phyloP scores from a whole-genome alignment of 2,888 invertebrate genomes.

The Drosophila affinis region DNA sequence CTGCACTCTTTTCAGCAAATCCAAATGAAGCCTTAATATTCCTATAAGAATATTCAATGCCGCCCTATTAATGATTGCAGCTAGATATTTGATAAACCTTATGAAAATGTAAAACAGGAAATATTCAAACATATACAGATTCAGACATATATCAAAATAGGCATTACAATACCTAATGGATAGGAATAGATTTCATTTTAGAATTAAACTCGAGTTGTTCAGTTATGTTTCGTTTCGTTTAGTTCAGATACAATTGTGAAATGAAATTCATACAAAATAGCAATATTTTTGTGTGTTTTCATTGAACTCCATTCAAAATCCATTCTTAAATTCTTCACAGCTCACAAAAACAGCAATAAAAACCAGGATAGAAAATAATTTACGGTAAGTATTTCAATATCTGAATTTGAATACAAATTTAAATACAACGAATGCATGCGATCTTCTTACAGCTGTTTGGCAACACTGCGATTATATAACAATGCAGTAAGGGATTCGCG shows the following conservation, averaged over 20 bases:
- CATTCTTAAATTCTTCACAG: not conserved
- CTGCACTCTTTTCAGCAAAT: too few species aligned
- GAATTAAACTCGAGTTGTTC: too few species aligned
- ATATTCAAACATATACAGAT: not conserved
- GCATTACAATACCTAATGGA: not conserved
- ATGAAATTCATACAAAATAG: not conserved
- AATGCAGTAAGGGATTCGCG: not conserved
- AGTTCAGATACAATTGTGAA: not conserved
- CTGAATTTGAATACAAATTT: not conserved
- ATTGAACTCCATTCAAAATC: not conserved
- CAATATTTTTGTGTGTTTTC: not conserved
- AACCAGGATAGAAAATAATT: not conserved
- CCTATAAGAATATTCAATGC: too few species aligned
- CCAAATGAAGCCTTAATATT: too few species aligned
- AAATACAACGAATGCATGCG: not conserved
- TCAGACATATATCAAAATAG: not conserved
- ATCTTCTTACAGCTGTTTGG: not conserved
- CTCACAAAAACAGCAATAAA: not conserved
- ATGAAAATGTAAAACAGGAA: not conserved
- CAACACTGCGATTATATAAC: not conserved
- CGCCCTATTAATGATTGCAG: too few species aligned
- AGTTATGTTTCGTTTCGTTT: not conserved
- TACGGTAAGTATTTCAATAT: not conserved
- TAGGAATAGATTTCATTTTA: not conserved
- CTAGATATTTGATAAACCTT: too few species aligned